Base-by-base conservation (phyloP, 2,888 invertebrate genomes). In the Byasa hedistus region DNA sequence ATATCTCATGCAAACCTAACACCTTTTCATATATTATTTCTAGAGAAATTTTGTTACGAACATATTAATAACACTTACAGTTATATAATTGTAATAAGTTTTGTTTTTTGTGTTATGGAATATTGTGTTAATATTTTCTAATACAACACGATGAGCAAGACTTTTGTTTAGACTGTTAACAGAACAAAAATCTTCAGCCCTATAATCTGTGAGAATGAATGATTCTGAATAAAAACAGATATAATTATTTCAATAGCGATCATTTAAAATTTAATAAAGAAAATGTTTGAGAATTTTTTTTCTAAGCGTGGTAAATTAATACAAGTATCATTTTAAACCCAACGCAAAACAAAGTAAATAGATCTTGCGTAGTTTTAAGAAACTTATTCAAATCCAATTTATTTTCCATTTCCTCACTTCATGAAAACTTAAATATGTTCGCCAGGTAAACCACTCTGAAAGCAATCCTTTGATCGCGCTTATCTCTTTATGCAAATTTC, bases 381-480 rank as follows among this genome's bases (percentile, higher is more conserved):
- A 88, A 89, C 82, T 89, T 86, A 86, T 86, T 86, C 85, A 87
- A 88, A 91, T 88, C 82, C 86, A 91, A 91, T 91, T 91, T 91
- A 91, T 91, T 89, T 91, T 85, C 91, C 89, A 91, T 91, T 91
- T 89, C 86, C 90, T 80, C 87, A 91, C 87, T 89, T 87, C 87
- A 87, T 90, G 89, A 88, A 89, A 91, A 90, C 89, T 91, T 91
- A 91, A 91, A 91, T 88, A 89, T 89, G 89, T 81, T 89, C 82
- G 82, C 85, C 82, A 89, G 89, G 89, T 91, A 89, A 87, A 88
- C 89, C 91, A 89, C 89, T 89, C 85, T 88, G 82, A 85, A 80
- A 87, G 88, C 86, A 85, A 89, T 90, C 86, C 91, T 91, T 91
- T 91, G 91, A 91, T 89, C 85, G 81, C 71, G 83, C 78, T 87